phyloP scores from a whole-genome alignment of 1,140 invertebrate genomes.

The Drosophila sp. region DNA sequence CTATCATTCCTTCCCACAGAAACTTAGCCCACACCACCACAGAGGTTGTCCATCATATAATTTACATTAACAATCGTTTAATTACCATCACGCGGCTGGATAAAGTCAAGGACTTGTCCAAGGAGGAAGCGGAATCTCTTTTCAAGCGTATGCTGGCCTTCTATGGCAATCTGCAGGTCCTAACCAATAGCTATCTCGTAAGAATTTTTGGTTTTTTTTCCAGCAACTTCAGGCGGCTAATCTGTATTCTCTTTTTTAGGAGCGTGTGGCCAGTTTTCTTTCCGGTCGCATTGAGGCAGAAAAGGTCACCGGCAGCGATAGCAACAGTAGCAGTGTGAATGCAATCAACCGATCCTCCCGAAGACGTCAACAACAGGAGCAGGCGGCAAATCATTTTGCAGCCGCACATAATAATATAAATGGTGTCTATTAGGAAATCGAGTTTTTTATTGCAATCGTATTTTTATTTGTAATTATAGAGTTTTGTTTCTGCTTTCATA shows the following conservation, averaged over 20 bases:
- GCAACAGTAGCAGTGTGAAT: slow-evolving; percentile 21
- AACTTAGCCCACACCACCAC: slow-evolving; percentile 71
- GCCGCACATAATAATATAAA: slow-evolving; percentile 80
- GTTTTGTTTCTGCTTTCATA: slow-evolving; percentile 75
- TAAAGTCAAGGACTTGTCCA: slow-evolving; percentile 71
- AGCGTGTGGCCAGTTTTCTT: slow-evolving; percentile 75
- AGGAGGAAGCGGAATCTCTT: slow-evolving; percentile 78
- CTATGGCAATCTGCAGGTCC: slow-evolving; percentile 66
- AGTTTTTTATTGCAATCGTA: slow-evolving; percentile 77
- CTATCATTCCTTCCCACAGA: slow-evolving; percentile 22
- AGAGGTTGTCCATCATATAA: slow-evolving; percentile 73
- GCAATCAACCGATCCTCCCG: slow-evolving; percentile 52
- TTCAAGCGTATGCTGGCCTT: slow-evolving; percentile 69
- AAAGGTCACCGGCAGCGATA: slow-evolving; percentile 73
- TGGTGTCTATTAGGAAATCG: slow-evolving; percentile 79
- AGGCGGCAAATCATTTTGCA: slow-evolving; percentile 60
- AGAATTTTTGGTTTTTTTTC: not conserved
- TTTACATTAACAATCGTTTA: slow-evolving; percentile 72
- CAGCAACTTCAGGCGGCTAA: not conserved
- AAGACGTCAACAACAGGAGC: slow-evolving; percentile 55
- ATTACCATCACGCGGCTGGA: slow-evolving; percentile 74
- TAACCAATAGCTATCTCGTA: slow-evolving; percentile 75
- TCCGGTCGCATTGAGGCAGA: slow-evolving; percentile 81
- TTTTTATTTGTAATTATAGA: slow-evolving; percentile 81
- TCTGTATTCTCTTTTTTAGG: slow-evolving; percentile 39